Evolutionary conservation across 2,113 vertebrate species (phyloP).

Genomic region (Saimiri boliviensis): DNA sequence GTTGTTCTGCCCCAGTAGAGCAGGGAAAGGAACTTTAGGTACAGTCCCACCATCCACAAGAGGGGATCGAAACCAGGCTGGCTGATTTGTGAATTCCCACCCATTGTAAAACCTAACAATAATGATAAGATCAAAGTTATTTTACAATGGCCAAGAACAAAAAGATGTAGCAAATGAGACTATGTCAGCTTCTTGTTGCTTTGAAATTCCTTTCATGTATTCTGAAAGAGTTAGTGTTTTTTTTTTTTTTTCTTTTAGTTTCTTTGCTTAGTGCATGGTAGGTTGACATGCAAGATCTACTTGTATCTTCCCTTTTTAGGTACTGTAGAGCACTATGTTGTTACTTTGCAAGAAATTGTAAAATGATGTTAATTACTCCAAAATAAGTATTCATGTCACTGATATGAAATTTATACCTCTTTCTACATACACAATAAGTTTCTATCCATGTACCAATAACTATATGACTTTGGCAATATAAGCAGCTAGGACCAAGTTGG

Average conservation of each 20-base stretch:
- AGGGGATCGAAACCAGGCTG: neutral
- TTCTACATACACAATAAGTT: neutral
- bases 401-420: neutral
- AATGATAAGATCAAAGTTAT: neutral
- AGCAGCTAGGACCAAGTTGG: neutral
- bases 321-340: neutral
- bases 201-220: neutral
- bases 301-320: neutral
- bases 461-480: neutral
- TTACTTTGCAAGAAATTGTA: conserved; percentile 2
- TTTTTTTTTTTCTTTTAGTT: neutral
- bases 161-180: neutral
- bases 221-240: neutral
- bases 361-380: neutral
- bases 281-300: neutral
- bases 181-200: neutral
- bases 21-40: neutral
- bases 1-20: neutral
- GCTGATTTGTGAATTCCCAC: neutral
- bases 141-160: neutral
- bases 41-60: neutral
- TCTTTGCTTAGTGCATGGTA: neutral
- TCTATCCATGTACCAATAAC: neutral
- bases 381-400: neutral
- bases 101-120: neutral